A percentile compares a stretch with the other conserved stretches of the same genome.
Conservation (phyloP, 2,888 invertebrate species). For the Orgyia antiqua region DNA sequence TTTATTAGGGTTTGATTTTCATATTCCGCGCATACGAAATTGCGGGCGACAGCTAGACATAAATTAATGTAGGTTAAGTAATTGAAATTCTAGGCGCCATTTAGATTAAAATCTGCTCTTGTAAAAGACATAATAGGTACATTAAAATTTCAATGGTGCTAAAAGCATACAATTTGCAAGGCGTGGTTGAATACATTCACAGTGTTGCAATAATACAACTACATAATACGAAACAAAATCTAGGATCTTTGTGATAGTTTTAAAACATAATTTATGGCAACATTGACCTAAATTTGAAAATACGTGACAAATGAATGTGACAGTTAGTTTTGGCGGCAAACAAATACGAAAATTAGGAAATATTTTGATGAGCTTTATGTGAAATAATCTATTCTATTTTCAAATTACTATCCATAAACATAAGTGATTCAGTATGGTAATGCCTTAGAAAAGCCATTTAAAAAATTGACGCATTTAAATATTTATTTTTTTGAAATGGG, state of each 20-base stretch:
- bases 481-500: too few species aligned
- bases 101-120: background rate
- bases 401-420: too few species aligned
- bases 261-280: slow-evolving; percentile 7
- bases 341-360: too few species aligned
- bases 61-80: too few species aligned
- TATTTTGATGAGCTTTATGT: background rate
- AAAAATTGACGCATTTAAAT: too few species aligned
- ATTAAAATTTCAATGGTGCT: slow-evolving; percentile 3
- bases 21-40: too few species aligned
- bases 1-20: too few species aligned
- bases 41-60: too few species aligned
- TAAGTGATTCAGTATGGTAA: too few species aligned
- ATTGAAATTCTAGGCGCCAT: slow-evolving; percentile 2
- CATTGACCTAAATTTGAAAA: slow-evolving; percentile 19
- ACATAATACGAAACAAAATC: slow-evolving; percentile 1
- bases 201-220: background rate
- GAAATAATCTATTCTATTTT: too few species aligned
- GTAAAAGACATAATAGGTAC: background rate
- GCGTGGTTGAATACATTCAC: slow-evolving; percentile 5
- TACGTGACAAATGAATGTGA: slow-evolving; percentile 7
- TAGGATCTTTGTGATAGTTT: slow-evolving; percentile 1
- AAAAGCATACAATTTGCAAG: slow-evolving; percentile 3
- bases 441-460: too few species aligned
- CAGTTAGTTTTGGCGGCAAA: slow-evolving; percentile 4